Base-by-base conservation (phyloP, 2,888 invertebrate species). In the Platycheirus rosarum region DNA sequence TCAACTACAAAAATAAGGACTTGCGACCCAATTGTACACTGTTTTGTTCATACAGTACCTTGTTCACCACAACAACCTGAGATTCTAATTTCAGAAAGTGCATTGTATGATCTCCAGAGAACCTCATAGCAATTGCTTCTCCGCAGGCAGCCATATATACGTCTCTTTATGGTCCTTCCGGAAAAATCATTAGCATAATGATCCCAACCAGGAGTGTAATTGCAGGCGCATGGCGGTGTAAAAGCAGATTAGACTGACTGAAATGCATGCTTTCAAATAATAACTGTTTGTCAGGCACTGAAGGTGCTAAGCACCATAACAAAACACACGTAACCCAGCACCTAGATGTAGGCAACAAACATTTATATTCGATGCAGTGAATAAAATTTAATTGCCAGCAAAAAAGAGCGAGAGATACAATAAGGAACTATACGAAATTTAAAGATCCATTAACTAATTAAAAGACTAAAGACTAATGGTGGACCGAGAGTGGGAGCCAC, bases 381-480 rank as follows among this genome's bases (percentile, higher is more conserved):
- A 63, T 55, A 51, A 57, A 57, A 65, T 46, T 80, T 63, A 70
- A 75, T 75, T 75, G 53, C 65, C 29, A 40, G 13, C 75, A 46
- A 40, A 44, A 29, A 37, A 48, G 29, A 65, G 60, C 35, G 70
- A 70, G 20, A 55, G 44, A 46, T 51, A 53, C 18, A 46, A 65
- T 57, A 23, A 57, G 23, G 57, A 51, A 37, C 51, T 75, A 13
- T 60, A 44, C 55, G 35, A 60, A 75, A 70, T 75, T 80, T 69
- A 20, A 75, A 75, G 40, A 70, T 80, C 79, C 79, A 80, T 80
- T 80, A 60, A 65, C 79, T 80, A 80, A 80, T 80, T 80, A 75
- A 75, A 75, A 75, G 40, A 42, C 75, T 37, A 62, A 49, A 35
- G 48, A 46, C 29, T 40, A 40, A 26, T 40, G 40, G 40, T 4